Conservation (phyloP, 2,888 invertebrate genomes). For the Tanypteryx hageni region DNA sequence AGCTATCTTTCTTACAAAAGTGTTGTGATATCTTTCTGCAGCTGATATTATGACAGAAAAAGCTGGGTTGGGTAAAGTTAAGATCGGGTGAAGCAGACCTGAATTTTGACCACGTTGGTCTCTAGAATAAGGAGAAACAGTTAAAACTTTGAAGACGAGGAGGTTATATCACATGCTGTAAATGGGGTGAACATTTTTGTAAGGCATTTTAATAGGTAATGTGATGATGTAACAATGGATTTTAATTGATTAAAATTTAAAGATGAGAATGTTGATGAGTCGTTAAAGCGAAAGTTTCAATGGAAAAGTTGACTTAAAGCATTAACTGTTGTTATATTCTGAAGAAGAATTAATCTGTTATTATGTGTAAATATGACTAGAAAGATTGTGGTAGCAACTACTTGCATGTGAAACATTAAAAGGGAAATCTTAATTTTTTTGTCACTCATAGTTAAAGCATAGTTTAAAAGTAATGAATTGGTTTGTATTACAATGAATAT, state of each 20-base stretch:
- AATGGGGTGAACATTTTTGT: conserved; percentile 58
- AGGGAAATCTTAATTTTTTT: conserved; percentile 54
- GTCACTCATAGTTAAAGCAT: conserved; percentile 38
- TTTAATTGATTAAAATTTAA: conserved; percentile 53
- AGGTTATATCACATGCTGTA: conserved; percentile 47
- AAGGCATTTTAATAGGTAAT: conserved; percentile 52
- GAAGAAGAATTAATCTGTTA: conserved; percentile 55
- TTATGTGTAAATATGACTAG: conserved; percentile 54
- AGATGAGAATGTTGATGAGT: conserved; percentile 54
- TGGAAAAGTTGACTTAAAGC: conserved; percentile 25
- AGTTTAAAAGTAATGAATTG: conserved; percentile 36
- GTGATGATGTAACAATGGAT: conserved; percentile 31
- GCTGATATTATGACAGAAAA: conserved; percentile 47
- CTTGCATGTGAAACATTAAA: conserved; percentile 55
- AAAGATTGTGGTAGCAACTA: conserved; percentile 50
- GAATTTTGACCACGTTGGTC: neutral
- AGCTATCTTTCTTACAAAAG: conserved; percentile 57
- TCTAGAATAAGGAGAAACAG: neutral
- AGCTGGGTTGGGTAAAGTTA: conserved; percentile 36
- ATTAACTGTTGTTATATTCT: conserved; percentile 61
- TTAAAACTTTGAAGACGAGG: conserved; percentile 16
- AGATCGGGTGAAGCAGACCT: conserved; percentile 18
- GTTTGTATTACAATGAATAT: conserved; percentile 7
- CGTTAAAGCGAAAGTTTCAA: conserved; percentile 44
- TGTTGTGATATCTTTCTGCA: conserved; percentile 60